A percentile compares a stretch with the other conserved stretches of the same genome.
These are phyloP conservation scores for Drosophila prosaltans DNA, from an alignment of 1,140 invertebrate genomes.

Conservation along the genomic window DNA sequence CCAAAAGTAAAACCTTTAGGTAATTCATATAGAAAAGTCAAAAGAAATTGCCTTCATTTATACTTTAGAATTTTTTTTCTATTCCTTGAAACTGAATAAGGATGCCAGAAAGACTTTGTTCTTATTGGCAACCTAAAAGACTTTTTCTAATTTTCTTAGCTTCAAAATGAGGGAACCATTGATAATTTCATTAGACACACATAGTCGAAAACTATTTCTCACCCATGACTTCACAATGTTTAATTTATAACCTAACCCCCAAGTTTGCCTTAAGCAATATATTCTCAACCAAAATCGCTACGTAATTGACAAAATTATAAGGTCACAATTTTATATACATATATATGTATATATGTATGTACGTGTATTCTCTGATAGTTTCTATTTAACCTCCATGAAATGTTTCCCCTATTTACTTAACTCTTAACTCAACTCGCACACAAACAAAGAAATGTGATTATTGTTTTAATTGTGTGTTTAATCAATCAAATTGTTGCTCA, in stretches of 20 bases:
- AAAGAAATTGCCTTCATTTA: no score
- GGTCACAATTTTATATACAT: background rate
- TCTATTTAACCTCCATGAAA: background rate
- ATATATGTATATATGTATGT: no score
- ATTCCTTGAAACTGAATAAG: no score
- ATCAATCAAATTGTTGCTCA: slow-evolving; percentile 64
- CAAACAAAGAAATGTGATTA: slow-evolving; percentile 50
- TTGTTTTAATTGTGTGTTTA: slow-evolving; percentile 71
- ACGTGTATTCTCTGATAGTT: background rate
- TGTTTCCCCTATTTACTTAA: slow-evolving; percentile 28
- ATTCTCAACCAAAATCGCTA: background rate
- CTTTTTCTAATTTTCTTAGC: background rate
- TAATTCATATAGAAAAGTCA: no score
- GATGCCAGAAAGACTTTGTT: no score
- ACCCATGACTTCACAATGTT: background rate
- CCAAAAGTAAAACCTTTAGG: no score
- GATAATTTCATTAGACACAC: slow-evolving; percentile 1
- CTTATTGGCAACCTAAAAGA: background rate
- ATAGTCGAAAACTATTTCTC: background rate
- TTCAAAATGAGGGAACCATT: slow-evolving; percentile 4
- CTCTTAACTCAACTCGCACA: background rate
- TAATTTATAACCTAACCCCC: background rate
- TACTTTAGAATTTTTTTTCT: no score
- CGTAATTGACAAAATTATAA: slow-evolving; percentile 8
- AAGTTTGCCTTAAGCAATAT: no score